Conservation (phyloP, 2,113 vertebrate genomes). For the Perca fluviatilis region DNA sequence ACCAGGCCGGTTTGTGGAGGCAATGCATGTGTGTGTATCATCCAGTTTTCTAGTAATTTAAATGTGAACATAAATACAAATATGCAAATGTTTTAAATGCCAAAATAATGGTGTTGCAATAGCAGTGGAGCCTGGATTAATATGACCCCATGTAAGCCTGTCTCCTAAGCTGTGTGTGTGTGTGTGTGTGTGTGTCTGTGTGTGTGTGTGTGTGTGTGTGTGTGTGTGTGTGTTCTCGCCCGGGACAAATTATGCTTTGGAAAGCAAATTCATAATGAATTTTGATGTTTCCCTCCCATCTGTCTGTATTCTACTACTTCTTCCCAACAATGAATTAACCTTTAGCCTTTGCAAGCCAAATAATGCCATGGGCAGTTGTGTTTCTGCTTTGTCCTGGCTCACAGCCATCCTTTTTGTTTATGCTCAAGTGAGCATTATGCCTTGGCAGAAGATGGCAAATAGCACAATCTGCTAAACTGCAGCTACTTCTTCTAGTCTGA, state of each 20-base stretch:
- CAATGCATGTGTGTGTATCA: not conserved
- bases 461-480: conserved; percentile 49
- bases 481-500: conserved; percentile 8
- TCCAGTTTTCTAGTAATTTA: not conserved
- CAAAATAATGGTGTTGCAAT: conserved; percentile 5
- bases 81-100: not conserved
- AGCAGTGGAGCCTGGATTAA: conserved; percentile 40
- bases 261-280: conserved; percentile 53
- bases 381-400: conserved; percentile 22
- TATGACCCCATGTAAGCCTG: conserved; percentile 29
- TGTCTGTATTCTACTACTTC: conserved; percentile 19
- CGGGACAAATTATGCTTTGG: conserved; percentile 52
- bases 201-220: no score
- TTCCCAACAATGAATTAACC: conserved; percentile 52
- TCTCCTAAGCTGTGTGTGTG: conserved; percentile 35
- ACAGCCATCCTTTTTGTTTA: conserved; percentile 35
- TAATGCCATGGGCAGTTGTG: conserved; percentile 31
- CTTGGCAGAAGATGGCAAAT: conserved; percentile 44
- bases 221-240: conserved; percentile 27
- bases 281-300: conserved; percentile 54
- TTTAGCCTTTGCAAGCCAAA: conserved; percentile 44
- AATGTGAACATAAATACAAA: not conserved
- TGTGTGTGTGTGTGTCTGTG: no score
- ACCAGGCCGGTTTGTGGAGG: conserved; percentile 10
- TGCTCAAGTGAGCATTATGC: conserved; percentile 48